Evolutionary conservation across 2,797 vertebrate species (phyloP), one percentile per base, ranked within the genome.

Genomic region (Enteromius trimaculatus): DNA sequence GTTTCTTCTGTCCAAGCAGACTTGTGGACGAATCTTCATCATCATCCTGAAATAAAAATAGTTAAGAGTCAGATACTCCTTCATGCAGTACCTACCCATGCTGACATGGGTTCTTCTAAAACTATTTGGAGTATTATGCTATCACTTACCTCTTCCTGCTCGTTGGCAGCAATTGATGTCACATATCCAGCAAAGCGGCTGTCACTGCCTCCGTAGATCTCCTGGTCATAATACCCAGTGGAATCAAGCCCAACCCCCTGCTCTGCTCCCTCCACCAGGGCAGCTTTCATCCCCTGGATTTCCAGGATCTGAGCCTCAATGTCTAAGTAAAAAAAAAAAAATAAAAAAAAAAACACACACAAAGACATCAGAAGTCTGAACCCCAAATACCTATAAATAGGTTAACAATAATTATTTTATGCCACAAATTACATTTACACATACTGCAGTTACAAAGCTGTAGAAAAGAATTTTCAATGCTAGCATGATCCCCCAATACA

Each of bases 291-390:
- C 65, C 95, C 97, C 96, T 99, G 97, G 94, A 99, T 97, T 93
- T 98, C 97, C 92, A 97, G 95, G 92, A 99, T 99, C 91, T 99
- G 98, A 89, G 98, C 98, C 95, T 99, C 98, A 0, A 99, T 97
- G 92, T 97, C 96, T 97, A 78, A 31, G 7, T 42, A 31, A 55
- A 31, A 77, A 2, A 55, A 19, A 37, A 4, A 29, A 29, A 29
- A 29, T 29, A 23, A 69, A 42, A 8, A 13, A 62, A 26, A 69
- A 8, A 16, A 39, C 7, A 37, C 39, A 39, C 39, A 39, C 39
- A 8, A 10, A 42, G 39, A 10, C 42, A 44, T 44, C 39, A 11
- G 11, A 77, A 14, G 6, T 70, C 7, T 60, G 21, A 31, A 60
- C 34, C 21, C 31, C 31, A 37, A 3, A 16, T 29, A 79, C 8